Percentiles rank a stretch among this genome's conserved stretches.
Evolutionary conservation across 1,140 invertebrate species (phyloP).

Genomic region (Apis dorsata): DNA sequence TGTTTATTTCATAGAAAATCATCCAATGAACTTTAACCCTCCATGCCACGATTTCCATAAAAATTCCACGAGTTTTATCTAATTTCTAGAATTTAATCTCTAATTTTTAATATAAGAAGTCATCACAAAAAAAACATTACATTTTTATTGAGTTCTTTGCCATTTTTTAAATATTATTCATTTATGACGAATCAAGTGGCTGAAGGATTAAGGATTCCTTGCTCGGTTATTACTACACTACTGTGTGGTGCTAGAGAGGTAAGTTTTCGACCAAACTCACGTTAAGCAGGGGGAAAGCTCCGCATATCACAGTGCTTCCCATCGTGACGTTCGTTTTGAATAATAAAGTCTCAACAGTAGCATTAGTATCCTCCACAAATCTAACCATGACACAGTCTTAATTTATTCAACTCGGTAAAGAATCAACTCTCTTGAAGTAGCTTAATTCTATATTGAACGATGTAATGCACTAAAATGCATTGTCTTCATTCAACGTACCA

Average conservation of each 20-base stretch:
- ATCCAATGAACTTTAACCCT: no score
- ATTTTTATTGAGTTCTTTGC: no score
- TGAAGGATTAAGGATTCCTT: background rate
- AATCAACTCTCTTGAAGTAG: background rate
- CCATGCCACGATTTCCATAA: no score
- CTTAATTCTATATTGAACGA: background rate
- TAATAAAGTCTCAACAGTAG: constrained; percentile 51
- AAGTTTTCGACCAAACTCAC: constrained; percentile 54
- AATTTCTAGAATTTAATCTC: no score
- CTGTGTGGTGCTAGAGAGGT: background rate
- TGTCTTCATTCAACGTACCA: background rate
- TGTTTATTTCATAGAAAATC: background rate
- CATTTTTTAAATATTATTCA: background rate
- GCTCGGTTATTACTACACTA: background rate
- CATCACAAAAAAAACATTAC: no score
- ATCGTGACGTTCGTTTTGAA: constrained; percentile 65
- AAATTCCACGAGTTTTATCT: no score
- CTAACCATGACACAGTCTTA: constrained; percentile 38
- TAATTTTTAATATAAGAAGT: no score
- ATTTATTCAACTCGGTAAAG: background rate
- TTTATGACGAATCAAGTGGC: background rate
- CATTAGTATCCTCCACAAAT: constrained; percentile 57
- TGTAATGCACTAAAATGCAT: background rate
- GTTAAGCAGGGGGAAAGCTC: constrained; percentile 64
- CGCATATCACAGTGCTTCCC: constrained; percentile 61